phyloP scores from a whole-genome alignment of 2,888 invertebrate genomes.

The Eupithecia insigniata region DNA sequence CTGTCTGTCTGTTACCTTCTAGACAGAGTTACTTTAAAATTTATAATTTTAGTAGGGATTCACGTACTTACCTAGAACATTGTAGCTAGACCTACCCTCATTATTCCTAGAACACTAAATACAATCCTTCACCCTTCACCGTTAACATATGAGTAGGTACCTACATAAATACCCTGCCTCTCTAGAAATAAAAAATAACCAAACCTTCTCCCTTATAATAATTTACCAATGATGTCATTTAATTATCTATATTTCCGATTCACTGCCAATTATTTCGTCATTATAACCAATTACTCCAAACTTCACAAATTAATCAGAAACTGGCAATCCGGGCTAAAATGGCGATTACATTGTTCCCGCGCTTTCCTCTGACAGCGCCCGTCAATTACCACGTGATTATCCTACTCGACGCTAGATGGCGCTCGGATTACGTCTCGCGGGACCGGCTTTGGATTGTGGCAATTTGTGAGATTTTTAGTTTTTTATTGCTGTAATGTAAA shows the following conservation, averaged over 20 bases:
- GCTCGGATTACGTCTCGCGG: conserved; percentile 64
- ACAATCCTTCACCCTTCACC: too few relatives aligned
- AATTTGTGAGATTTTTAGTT: conserved; percentile 8
- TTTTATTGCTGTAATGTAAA: background rate
- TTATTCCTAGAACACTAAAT: too few relatives aligned
- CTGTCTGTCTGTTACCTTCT: too few relatives aligned
- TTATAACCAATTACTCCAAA: background rate
- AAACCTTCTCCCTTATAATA: background rate
- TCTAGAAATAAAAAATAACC: too few relatives aligned
- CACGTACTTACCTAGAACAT: too few relatives aligned
- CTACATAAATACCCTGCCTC: too few relatives aligned
- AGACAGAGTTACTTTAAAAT: too few relatives aligned
- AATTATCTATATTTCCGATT: conserved; percentile 1
- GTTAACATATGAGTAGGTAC: too few relatives aligned
- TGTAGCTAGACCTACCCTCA: too few relatives aligned
- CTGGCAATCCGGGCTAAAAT: background rate
- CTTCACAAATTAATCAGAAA: background rate
- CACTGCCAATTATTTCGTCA: background rate
- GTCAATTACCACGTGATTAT: conserved; percentile 74
- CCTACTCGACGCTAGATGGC: conserved; percentile 73
- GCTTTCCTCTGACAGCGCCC: conserved; percentile 52
- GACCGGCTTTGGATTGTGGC: conserved; percentile 50
- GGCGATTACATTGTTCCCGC: conserved; percentile 12
- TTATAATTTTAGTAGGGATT: too few relatives aligned
- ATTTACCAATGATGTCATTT: background rate